Evolutionary conservation across 2,888 invertebrate genomes (phyloP), one percentile per base, ranked within the genome.

Genomic region (Schizaphis graminum): DNA sequence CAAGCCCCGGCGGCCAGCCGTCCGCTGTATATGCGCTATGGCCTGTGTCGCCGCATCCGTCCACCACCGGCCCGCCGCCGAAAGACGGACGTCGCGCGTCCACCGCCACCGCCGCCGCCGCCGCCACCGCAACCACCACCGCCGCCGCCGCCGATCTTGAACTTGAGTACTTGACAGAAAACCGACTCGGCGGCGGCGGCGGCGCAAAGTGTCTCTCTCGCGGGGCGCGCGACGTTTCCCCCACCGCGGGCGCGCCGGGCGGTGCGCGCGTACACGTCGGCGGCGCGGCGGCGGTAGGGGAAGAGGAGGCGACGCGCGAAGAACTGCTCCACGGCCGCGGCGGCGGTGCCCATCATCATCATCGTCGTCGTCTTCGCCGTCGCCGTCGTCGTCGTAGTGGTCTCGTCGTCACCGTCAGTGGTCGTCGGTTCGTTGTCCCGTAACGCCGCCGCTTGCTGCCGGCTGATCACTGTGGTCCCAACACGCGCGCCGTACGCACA

Each of bases 391-490:
- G 77, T 77, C 77, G 77, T 77, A 77, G 77, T 77, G 77, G 77
- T 77, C 91, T 91, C 88, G 44, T 89, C 88, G 28, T 67, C 94
- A 67, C 67, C 94, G 91, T 91, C 94, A 94, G 94, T 94, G 94
- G 94, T 94, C 94, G 94, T 87, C 94, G 94, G 94, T 94, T 87
- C 94, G 94, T 94, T 91, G 94, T 94, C 94, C 86, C 90, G 94
- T 91, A 94, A 91, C 94, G 94, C 91, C 91, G 94, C 94, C 94
- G 94, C 94, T 86, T 87, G 67, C 91, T 86, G 90, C 91, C 61
- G 90, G n/a, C 53, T n/a, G 84, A 84, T 84, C 89, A 88, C 84
- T 56, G 56, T 56, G 41, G 53, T 56, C 47, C 84, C 41, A 53
- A 85, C 91, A 86, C 86, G n/a, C 86, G 91, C 86, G 44, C 53